A percentile compares a stretch with the other conserved stretches of the same genome.
These are phyloP conservation scores for Epistrophella euchroma DNA, from an alignment of 2,888 invertebrate species.

Conservation along the genomic window DNA sequence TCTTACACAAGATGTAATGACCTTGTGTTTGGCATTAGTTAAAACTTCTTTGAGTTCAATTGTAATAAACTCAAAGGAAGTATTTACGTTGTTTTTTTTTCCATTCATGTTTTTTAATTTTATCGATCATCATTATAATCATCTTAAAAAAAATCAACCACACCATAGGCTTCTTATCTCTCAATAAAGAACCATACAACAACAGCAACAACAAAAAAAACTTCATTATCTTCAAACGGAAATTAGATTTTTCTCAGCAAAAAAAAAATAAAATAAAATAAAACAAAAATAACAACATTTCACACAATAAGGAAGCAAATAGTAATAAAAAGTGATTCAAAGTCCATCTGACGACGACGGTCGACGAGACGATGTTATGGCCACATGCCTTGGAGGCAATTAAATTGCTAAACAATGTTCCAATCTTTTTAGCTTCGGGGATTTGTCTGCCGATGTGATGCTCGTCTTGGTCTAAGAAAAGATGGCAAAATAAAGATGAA, in stretches of 20 bases:
- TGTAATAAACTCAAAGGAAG: no score
- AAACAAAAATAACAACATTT: constrained; percentile 14
- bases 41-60: no score
- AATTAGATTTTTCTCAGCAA: constrained; percentile 65
- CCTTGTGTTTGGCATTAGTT: no score
- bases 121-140: background rate
- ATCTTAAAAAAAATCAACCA: background rate
- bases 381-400: constrained; percentile 56
- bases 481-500: constrained; percentile 7
- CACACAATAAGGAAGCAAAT: constrained; percentile 58
- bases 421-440: constrained; percentile 50
- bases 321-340: constrained; percentile 38
- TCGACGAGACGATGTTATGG: no score
- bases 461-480: background rate
- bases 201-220: constrained; percentile 18
- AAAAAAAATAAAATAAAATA: no score
- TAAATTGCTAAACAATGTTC: constrained; percentile 70
- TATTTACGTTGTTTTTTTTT: no score
- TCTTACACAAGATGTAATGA: no score
- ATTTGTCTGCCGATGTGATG: constrained; percentile 6
- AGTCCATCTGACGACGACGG: constrained; percentile 37
- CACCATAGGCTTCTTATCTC: background rate
- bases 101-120: no score
- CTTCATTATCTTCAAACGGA: constrained; percentile 54
- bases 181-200: constrained; percentile 33